A percentile compares a stretch with the other conserved stretches of the same genome.
Conservation (phyloP, 2,888 invertebrate genomes). For the Mechanitis messenoides region DNA sequence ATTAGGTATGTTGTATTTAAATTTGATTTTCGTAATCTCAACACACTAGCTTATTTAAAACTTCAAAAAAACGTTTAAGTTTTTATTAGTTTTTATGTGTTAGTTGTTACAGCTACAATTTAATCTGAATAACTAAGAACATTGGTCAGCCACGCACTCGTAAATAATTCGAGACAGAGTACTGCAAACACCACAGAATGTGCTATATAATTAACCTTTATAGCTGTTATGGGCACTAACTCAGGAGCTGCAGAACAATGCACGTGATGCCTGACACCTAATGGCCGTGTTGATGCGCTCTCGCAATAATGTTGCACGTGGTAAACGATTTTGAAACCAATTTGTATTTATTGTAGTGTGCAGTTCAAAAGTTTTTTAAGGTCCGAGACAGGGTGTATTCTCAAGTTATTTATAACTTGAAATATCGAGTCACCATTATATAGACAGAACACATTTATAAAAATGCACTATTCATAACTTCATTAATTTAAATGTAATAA, state of each 20-base stretch:
- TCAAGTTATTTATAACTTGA: not conserved
- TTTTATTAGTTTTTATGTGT: not conserved
- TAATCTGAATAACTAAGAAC: constrained; percentile 16
- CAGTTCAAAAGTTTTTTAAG: not conserved
- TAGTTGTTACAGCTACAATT: not conserved
- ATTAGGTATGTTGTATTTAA: no score
- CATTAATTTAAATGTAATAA: not conserved
- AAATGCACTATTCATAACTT: not conserved
- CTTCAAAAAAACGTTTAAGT: not conserved
- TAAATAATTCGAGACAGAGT: constrained; percentile 60
- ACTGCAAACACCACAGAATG: constrained; percentile 50
- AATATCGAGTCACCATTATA: not conserved
- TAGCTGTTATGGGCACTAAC: constrained; percentile 63
- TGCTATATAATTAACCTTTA: constrained; percentile 69
- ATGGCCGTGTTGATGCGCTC: constrained; percentile 54
- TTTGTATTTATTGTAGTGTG: constrained; percentile 2
- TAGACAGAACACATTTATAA: not conserved
- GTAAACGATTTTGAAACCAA: constrained; percentile 10
- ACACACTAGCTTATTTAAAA: not conserved
- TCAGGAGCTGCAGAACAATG: constrained; percentile 62
- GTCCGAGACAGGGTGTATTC: not conserved
- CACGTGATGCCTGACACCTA: constrained; percentile 59
- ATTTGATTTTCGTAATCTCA: no score
- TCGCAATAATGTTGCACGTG: constrained; percentile 46
- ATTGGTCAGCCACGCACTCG: constrained; percentile 43